Percentiles rank a stretch among this genome's conserved stretches.
phyloP scores from a whole-genome alignment of 1,140 invertebrate species.

The Diorhabda sublineata region DNA sequence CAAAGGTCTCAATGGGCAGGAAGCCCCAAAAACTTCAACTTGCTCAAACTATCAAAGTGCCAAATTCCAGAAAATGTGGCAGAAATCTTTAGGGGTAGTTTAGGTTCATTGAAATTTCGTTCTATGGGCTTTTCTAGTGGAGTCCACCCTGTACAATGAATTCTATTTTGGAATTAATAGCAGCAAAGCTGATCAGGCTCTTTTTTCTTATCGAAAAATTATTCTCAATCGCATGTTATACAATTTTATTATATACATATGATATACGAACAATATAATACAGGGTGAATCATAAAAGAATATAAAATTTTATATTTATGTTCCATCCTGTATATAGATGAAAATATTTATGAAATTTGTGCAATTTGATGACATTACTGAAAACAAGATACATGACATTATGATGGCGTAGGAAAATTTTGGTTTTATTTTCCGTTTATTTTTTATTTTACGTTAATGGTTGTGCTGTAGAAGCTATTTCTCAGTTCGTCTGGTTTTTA shows the following conservation, averaged over 20 bases:
- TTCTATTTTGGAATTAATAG: conserved; percentile 39
- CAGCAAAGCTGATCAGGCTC: conserved; percentile 42
- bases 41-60: too few relatives aligned
- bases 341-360: conserved; percentile 33
- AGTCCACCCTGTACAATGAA: conserved; percentile 34
- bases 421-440: conserved; percentile 20
- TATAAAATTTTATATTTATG: conserved; percentile 18
- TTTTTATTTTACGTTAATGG: conserved; percentile 35
- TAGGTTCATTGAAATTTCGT: neutral
- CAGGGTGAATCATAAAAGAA: neutral
- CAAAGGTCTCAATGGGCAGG: too few relatives aligned
- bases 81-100: too few relatives aligned
- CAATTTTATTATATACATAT: conserved; percentile 38
- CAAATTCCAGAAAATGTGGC: too few relatives aligned
- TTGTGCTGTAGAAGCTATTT: conserved; percentile 42
- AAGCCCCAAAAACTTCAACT: too few relatives aligned
- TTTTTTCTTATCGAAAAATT: conserved; percentile 25
- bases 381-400: conserved; percentile 39
- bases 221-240: neutral
- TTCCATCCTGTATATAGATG: conserved; percentile 32
- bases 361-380: conserved; percentile 41
- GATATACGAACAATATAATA: conserved; percentile 38
- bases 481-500: conserved; percentile 35
- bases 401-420: conserved; percentile 43
- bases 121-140: conserved; percentile 41